A percentile compares a stretch with the other conserved stretches of the same genome.
Conservation (phyloP, 1,140 invertebrate genomes). For the Acromyrmex charruanus region DNA sequence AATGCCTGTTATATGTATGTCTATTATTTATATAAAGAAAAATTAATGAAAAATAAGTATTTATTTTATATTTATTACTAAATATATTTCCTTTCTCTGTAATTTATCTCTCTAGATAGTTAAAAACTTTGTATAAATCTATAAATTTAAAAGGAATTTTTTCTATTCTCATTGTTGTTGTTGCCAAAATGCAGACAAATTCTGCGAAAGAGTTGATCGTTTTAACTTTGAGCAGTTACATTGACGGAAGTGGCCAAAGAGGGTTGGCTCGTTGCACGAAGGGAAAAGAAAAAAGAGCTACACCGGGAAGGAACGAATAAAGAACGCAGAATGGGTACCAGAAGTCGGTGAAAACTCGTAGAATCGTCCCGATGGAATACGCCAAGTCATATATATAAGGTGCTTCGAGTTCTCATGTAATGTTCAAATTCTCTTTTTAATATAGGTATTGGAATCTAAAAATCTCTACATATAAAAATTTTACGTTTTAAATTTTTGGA, state of each 20-base stretch:
- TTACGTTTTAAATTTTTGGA: neutral
- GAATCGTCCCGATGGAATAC: conserved; percentile 45
- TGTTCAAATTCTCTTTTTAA: neutral
- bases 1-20: neutral
- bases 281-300: conserved; percentile 27
- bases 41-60: neutral
- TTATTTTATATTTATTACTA: neutral
- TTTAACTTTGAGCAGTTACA: conserved; percentile 52
- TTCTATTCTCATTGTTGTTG: conserved; percentile 14
- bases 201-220: conserved; percentile 34
- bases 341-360: conserved; percentile 72
- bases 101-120: neutral
- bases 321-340: conserved; percentile 52
- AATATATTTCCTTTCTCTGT: neutral
- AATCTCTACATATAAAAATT: neutral
- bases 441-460: neutral
- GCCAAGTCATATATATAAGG: conserved; percentile 1
- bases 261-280: conserved; percentile 33
- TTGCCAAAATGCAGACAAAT: conserved; percentile 45
- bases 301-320: conserved; percentile 4
- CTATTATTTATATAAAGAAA: neutral
- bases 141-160: conserved; percentile 8
- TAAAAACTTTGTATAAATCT: neutral
- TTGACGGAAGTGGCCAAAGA: conserved; percentile 53
- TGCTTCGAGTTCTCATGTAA: conserved; percentile 30